Evolutionary conservation across 2,888 invertebrate species (phyloP).

Genomic region (Artemia sinica): DNA sequence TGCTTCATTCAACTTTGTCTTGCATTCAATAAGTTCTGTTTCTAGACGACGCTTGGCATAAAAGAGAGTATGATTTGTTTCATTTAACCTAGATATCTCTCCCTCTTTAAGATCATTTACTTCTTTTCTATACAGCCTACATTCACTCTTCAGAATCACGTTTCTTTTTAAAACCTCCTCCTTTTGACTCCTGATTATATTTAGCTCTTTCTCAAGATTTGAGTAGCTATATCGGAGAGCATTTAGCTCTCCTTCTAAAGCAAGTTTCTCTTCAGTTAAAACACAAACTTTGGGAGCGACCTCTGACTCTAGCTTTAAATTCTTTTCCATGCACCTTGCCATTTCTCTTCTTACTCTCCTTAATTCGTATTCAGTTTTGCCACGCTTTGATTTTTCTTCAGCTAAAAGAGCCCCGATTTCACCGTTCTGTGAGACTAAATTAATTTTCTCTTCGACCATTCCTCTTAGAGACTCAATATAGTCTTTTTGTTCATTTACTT

Average conservation of each 20-base stretch:
- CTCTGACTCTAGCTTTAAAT: not conserved
- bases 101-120: not conserved
- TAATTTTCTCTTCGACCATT: not conserved
- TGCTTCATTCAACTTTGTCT: not conserved
- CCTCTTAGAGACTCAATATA: not conserved
- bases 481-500: not conserved
- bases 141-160: slow-evolving; percentile 3
- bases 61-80: not conserved
- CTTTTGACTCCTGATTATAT: not conserved
- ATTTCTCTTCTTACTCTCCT: not conserved
- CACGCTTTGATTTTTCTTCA: not conserved
- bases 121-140: not conserved
- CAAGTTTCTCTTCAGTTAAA: slow-evolving; percentile 4
- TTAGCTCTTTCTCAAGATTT: not conserved
- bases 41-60: not conserved
- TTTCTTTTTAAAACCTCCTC: not conserved
- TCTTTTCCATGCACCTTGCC: not conserved
- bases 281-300: not conserved
- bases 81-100: not conserved
- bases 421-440: not conserved
- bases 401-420: not conserved
- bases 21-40: slow-evolving; percentile 10
- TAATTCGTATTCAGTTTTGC: not conserved
- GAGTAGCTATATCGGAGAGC: not conserved
- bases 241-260: slow-evolving; percentile 1